A percentile compares a stretch with the other conserved stretches of the same genome.
phyloP scores from a whole-genome alignment of 2,113 vertebrate species.

The Calyptommatus sinebrachiatus region DNA sequence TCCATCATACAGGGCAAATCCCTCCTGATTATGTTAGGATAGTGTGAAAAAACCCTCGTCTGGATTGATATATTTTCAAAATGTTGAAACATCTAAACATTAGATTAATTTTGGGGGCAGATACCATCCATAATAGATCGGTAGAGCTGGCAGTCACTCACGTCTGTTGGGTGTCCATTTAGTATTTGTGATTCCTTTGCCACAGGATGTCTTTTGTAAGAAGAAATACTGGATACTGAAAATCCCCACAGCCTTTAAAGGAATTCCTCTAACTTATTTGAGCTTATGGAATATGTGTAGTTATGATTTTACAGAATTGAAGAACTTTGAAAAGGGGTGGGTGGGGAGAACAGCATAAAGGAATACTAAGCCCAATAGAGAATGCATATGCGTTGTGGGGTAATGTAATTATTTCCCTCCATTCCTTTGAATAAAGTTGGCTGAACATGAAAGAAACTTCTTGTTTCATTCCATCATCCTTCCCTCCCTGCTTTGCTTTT shows the following conservation, averaged over 20 bases:
- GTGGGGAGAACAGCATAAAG: conserved; percentile 47
- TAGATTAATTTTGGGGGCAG: not conserved
- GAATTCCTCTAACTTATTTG: not conserved
- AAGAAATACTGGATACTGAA: conserved; percentile 16
- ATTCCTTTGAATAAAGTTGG: conserved; percentile 62
- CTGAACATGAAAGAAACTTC: conserved; percentile 58
- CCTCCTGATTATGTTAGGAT: no score
- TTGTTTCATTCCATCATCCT: conserved; percentile 47
- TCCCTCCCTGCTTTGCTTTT: conserved; percentile 50
- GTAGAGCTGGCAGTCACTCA: not conserved
- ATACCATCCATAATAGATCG: not conserved
- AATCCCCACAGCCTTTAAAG: conserved; percentile 32
- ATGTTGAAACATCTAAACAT: not conserved
- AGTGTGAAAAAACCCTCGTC: no score
- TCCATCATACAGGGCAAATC: no score
- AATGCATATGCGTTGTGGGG: conserved; percentile 52
- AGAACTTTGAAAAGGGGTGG: conserved; percentile 47
- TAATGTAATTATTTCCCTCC: conserved; percentile 58
- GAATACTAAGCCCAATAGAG: conserved; percentile 42
- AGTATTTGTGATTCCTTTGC: conserved; percentile 22
- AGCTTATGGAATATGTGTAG: conserved; percentile 30
- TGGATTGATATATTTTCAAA: not conserved
- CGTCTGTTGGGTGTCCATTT: conserved; percentile 1
- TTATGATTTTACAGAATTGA: conserved; percentile 21
- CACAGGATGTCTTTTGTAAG: conserved; percentile 25